Evolutionary conservation across 2,113 vertebrate genomes (phyloP), one percentile per base, ranked within the genome.

Genomic region (Sander vitreus): DNA sequence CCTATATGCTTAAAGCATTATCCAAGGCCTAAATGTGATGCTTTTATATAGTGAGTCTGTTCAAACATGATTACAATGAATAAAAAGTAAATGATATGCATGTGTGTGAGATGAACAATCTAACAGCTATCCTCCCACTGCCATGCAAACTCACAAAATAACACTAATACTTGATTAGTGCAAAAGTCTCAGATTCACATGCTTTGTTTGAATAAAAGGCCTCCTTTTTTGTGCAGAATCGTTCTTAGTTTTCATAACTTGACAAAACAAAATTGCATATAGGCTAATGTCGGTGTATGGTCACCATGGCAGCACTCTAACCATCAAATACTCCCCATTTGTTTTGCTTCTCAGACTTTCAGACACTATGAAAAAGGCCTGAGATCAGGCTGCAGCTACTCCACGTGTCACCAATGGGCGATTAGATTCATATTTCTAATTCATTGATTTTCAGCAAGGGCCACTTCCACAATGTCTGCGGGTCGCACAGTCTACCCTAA

Each of bases 351-450:
- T 73, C 14, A 53, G 6, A 39, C 51, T 60, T 30, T 9, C 21
- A 73, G 33, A 72, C 21, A 73, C 13, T 25, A 39, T 53, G 63
- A 80, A 75, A 78, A 57, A 86, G 68, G 73, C 81, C 80, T 67
- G 67, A 73, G 67, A 84, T 83, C 80, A 76, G 73, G 63, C 79
- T 87, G 81, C 66, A 84, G 84, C 82, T 84, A 36, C 81, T 78
- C 78, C 67, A 63, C 27, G 54, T 86, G 85, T 87, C 85, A 88
- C 87, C 81, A 87, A 85, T 73, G 68, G 82, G 71, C 76, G 88
- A 91, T 90, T 91, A 89, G 81, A 94, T 87, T 92, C 86, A 92
- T 93, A 94, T 92, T 92, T 91, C 83, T 89, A 85, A 91, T 89
- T 87, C 83, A 92, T 91, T 76, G 89, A 89, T 92, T 89, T 90